Conservation (phyloP, 2,888 invertebrate genomes). For the Drosophila nigritarsus region DNA sequence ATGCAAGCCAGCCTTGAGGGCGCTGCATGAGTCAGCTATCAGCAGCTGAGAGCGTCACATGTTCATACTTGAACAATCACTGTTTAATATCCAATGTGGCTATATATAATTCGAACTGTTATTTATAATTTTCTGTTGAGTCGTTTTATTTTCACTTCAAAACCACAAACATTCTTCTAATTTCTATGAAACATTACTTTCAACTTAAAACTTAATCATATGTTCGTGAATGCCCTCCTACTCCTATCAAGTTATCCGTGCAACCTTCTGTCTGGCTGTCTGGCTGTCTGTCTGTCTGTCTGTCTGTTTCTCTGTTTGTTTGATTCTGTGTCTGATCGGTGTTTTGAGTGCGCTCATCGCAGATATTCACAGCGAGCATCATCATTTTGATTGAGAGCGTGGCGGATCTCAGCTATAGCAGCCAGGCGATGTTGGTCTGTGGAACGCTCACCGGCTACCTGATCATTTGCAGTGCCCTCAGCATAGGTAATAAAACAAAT, state of each 20-base stretch:
- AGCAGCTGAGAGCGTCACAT: too few species aligned
- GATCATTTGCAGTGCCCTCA: constrained; percentile 73
- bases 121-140: background rate
- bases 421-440: constrained; percentile 80
- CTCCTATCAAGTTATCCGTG: constrained; percentile 2
- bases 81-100: background rate
- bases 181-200: background rate
- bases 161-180: background rate
- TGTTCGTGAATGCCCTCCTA: constrained; percentile 13
- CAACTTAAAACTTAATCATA: background rate
- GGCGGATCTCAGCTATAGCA: constrained; percentile 71
- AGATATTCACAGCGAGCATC: constrained; percentile 72
- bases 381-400: constrained; percentile 76
- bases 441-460: constrained; percentile 79
- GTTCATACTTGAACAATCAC: too few species aligned
- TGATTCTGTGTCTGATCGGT: constrained; percentile 29
- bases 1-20: too few species aligned
- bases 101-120: background rate
- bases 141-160: background rate
- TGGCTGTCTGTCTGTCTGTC: constrained; percentile 4
- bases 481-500: constrained; percentile 69
- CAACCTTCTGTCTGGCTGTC: background rate
- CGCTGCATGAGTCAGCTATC: too few species aligned
- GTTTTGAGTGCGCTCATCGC: constrained; percentile 34
- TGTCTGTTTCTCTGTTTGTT: constrained; percentile 15